Percentiles rank a stretch among this genome's conserved stretches.
Conservation (phyloP, 2,888 invertebrate species). For the Heliconius sara region DNA sequence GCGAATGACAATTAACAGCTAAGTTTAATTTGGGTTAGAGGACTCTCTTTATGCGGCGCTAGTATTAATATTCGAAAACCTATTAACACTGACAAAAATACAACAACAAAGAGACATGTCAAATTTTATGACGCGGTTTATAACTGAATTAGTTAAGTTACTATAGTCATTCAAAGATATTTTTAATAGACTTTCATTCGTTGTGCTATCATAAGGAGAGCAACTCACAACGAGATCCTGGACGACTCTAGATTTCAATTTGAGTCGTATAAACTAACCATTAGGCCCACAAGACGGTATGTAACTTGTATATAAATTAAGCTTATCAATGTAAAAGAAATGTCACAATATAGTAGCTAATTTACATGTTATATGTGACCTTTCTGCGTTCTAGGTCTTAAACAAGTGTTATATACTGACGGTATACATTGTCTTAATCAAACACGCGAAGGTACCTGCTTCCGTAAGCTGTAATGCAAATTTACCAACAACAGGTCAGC, state of each 20-base stretch:
- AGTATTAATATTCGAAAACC: too few relatives aligned
- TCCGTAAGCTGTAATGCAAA: slow-evolving; percentile 55
- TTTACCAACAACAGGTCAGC: slow-evolving; percentile 37
- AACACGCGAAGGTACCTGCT: slow-evolving; percentile 55
- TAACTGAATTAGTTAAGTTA: not conserved
- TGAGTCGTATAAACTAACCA: not conserved
- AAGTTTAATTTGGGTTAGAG: too few relatives aligned
- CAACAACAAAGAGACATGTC: too few relatives aligned
- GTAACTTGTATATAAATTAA: slow-evolving; percentile 9
- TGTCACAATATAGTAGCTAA: slow-evolving; percentile 20
- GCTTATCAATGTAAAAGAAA: slow-evolving; percentile 9
- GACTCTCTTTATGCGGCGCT: too few relatives aligned
- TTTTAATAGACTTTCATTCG: not conserved
- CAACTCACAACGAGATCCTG: not conserved
- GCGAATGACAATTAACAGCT: too few relatives aligned
- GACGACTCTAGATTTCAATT: not conserved
- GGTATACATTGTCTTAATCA: slow-evolving; percentile 44
- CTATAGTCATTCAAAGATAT: not conserved
- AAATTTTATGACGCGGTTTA: not conserved
- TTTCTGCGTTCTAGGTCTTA: slow-evolving; percentile 44
- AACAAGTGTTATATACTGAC: slow-evolving; percentile 33
- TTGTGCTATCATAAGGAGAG: not conserved
- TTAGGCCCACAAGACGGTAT: not conserved
- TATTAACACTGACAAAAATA: too few relatives aligned
- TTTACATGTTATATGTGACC: slow-evolving; percentile 40